Evolutionary conservation across 64 coral and sea anemone species (phyloP), one percentile per base, ranked within the genome.

Genomic region (Pocillopora verrucosa): DNA sequence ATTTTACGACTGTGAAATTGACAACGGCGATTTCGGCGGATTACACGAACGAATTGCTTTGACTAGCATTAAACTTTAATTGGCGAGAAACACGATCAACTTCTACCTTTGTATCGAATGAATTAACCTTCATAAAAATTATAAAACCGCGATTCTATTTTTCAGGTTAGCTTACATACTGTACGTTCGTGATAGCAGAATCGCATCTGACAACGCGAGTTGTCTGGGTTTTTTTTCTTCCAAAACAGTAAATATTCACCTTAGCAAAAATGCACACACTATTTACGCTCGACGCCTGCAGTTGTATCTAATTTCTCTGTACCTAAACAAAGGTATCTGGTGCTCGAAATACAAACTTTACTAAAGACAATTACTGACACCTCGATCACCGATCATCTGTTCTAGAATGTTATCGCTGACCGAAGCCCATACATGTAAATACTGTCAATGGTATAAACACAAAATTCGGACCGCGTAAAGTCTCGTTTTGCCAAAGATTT

Each of bases 41-140:
- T 81, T 72, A 56, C 36, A 58, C 61, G 34, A 84, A 69, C 61
- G 63, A 41, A 56, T 57, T 72, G 82, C 82, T 72, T 72, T 85
- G 16, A 37, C 35, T 72, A 22, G 79, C n/a, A 85, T 85, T 85
- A 85, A 85, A 85, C 37, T 70, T 85, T 85, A 85, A 85, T 85
- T 85, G 82, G 14, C 37, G 56, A 72, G 64, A 72, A 85, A 72
- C 63, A 70, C 82, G 82, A 85, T 85, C 64, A 85, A 70, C 67
- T 85, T 41, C 64, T 22, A 12, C 68, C 65, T 85, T 85, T 85
- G 64, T 85, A 72, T 51, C 37, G 38, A 72, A 57, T 85, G 65
- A 85, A 85, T 72, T 85, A 41, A 72, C 19, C 13, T 72, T 83
- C 56, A 72, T 51, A 51, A 51, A 51, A 51, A 51, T 30, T 30